phyloP scores from a whole-genome alignment of 2,113 vertebrate species.

The Nycticorax nycticorax region DNA sequence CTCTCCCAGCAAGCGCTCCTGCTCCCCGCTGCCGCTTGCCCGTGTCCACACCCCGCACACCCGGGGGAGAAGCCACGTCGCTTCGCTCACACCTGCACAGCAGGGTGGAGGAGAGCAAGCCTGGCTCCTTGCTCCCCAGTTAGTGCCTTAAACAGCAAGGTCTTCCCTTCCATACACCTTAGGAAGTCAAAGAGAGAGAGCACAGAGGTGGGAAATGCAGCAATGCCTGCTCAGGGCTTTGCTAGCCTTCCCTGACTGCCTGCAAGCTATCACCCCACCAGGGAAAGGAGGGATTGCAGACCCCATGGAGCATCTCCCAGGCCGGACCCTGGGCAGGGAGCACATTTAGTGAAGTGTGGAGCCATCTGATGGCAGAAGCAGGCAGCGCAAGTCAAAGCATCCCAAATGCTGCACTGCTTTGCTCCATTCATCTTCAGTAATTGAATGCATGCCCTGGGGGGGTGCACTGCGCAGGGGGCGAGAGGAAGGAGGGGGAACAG shows the following conservation, averaged over 20 bases:
- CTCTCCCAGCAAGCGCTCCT: neutral
- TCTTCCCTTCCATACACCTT: neutral
- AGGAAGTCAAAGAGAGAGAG: too few relatives aligned
- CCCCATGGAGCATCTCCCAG: rapidly evolving
- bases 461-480: neutral
- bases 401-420: neutral
- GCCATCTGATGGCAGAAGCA: conserved; percentile 53
- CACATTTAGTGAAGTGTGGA: conserved; percentile 49
- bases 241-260: neutral
- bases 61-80: neutral
- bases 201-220: rapidly evolving
- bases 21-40: neutral
- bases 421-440: conserved; percentile 68
- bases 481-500: neutral
- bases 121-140: rapidly evolving
- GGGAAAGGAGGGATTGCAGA: rapidly evolving
- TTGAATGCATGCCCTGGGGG: conserved; percentile 58
- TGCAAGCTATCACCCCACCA: neutral
- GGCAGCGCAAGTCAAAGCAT: neutral
- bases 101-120: neutral
- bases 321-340: neutral
- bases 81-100: neutral
- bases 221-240: neutral
- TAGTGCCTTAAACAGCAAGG: neutral
- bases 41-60: rapidly evolving